Conservation (phyloP, 2,113 vertebrate genomes). For the human region GRCh38 chr4:90537501-90538000, state of each 20-base stretch:
- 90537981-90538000: neutral
- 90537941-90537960: neutral
- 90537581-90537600: neutral
- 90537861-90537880: neutral
- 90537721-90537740: neutral
- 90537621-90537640: neutral
- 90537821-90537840: neutral
- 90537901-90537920: neutral
- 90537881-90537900: neutral
- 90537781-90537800: neutral
- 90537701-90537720: neutral
- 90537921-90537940: neutral
- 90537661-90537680: neutral
- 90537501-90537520: neutral
- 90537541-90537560: neutral
- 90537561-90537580: neutral
- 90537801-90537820: neutral
- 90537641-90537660: neutral
- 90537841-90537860: neutral
- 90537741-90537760: neutral
- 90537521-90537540: neutral
- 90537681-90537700: neutral
- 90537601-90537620: conserved; percentile 2
- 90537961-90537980: neutral
- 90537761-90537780: neutral